Base-by-base conservation (phyloP, 2,797 vertebrate genomes). In the Xyrichtys novacula region DNA sequence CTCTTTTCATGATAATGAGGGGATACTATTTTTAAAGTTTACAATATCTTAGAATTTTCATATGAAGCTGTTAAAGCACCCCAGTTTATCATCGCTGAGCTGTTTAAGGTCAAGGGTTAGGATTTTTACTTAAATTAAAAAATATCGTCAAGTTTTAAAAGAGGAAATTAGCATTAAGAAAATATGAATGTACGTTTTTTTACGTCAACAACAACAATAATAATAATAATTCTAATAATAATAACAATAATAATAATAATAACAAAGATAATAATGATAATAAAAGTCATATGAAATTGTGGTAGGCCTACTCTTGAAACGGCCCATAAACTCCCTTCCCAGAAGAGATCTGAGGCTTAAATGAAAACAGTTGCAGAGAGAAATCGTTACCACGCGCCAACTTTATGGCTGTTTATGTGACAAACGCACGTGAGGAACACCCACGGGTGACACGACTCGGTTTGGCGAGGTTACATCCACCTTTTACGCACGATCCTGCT, bases 331-430 rank as follows among this genome's bases (percentile, higher is more conserved):
- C 23, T 29, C 44, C 32, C 38, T n/a, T 38, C 6, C 2, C 59
- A 22, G 19, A 42, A 22, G 42, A 78, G 54, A 63, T 61, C 22
- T 17, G 22, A 57, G 66, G 62, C 70, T 72, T 34, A 58, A 83
- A 61, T 68, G 2, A 69, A 56, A 17, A 25, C 68, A 50, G 38
- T 42, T 82, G 85, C 79, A 80, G 83, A 80, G 39, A 81, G 63
- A 74, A 85, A 79, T 65, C 44, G 28, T 59, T 55, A 34, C 31
- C 38, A 19, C 56, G 44, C 39, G 74, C 78, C 84, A 85, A 76
- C 67, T 84, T 73, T 17, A 74, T 49, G 80, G 65, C 88, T 84
- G 87, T 87, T 89, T 88, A 89, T 86, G 80, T 90, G 91, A 89
- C 91, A 83, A 80, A 74, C 25, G 53, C 82, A 74, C 85, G 61